Evolutionary conservation across 2,113 vertebrate genomes (phyloP), one percentile per base, ranked within the genome.

Genomic region (Columbina picui): DNA sequence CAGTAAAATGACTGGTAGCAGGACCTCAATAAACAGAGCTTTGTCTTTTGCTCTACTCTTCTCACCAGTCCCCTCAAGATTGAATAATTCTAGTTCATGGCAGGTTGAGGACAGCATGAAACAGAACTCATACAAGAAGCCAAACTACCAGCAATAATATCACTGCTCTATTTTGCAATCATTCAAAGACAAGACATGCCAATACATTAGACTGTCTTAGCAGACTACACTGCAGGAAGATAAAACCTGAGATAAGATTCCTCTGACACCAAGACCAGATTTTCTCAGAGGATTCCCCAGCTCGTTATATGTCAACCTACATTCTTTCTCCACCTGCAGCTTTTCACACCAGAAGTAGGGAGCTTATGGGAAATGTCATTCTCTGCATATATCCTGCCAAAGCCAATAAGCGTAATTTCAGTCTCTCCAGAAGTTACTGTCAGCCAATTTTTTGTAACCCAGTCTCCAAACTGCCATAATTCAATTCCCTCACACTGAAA

Each of bases 361-460:
- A 91, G 50, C 71, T 25, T 50, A 76, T 41, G 82, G 87, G 78
- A 67, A 92, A 75, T 53, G 60, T 36, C 50, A 85, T 91, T 69
- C 79, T 43, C 73, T 75, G 77, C 56, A 63, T 56, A 90, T 20
- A 36, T 30, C 38, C 60, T 95, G 75, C 87, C 93, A 91, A 84
- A 86, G 92, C 49, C 91, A 89, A 69, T 64, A 52, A 95, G 30
- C 60, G 73, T 89, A 84, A 71, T 94, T 95, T 73, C 92, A 83
- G 43, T 25, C 89, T 77, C 83, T 78, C 88, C 80, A 92, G 75
- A 9, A 29, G 43, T 85, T 55, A 38, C 73, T 96, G 93, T 71
- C 90, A 94, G 83, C 60, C 85, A 85, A 27, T 55, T 91, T 41
- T 56, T 83, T 92, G 67, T 89, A 87, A 87, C 57, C 43, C 43